These are phyloP conservation scores for Copsychus sechellarum DNA, from an alignment of 2,113 vertebrate species.

Conservation along the genomic window DNA sequence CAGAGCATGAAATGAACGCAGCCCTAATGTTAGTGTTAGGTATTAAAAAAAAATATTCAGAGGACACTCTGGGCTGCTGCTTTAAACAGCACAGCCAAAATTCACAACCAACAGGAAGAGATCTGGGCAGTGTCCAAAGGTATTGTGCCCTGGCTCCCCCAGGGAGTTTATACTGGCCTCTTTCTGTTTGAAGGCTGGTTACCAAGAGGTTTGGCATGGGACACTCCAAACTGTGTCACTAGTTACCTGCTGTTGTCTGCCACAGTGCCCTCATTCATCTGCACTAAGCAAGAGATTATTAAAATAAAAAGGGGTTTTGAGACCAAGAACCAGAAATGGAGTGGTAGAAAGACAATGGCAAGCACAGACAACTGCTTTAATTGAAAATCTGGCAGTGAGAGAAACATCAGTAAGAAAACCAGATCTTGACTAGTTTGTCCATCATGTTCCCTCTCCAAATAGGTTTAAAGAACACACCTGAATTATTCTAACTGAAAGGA, in stretches of 20 bases:
- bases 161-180: background rate
- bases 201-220: background rate
- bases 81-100: background rate
- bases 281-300: background rate
- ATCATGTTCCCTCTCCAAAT: background rate
- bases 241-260: background rate
- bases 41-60: background rate
- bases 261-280: background rate
- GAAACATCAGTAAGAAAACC: background rate
- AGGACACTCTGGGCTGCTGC: background rate
- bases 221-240: background rate
- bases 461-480: background rate
- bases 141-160: rapidly evolving
- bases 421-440: background rate
- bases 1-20: background rate
- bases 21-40: background rate
- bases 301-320: background rate
- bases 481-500: background rate
- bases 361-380: background rate
- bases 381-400: background rate
- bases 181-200: background rate
- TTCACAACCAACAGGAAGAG: background rate
- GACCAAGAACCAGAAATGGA: background rate
- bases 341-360: background rate
- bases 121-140: rapidly evolving